Percentiles rank a stretch among this genome's conserved stretches.
These are phyloP conservation scores for Morone saxatilis DNA, from an alignment of 2,113 vertebrate species.

Conservation along the genomic window DNA sequence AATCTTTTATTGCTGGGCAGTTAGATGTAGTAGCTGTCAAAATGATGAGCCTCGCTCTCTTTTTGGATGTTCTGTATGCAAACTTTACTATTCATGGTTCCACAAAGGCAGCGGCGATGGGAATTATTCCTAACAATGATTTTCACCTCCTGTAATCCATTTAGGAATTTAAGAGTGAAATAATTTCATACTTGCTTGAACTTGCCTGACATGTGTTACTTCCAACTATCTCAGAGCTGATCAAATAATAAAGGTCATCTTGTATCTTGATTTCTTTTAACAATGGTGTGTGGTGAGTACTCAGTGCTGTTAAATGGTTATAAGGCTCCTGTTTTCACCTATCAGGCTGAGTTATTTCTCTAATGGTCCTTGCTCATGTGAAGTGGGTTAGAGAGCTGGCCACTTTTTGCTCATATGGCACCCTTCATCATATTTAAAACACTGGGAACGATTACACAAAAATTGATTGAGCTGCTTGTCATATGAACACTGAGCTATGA, in stretches of 20 bases:
- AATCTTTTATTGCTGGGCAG: constrained; percentile 11
- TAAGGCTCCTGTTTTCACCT: constrained; percentile 41
- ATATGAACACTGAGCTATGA: constrained; percentile 5
- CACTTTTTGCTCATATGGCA: constrained; percentile 44
- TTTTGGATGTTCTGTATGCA: constrained; percentile 11
- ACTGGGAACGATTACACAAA: constrained; percentile 49
- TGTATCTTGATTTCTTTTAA: constrained; percentile 31
- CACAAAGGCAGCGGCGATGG: constrained; percentile 36
- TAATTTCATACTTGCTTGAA: constrained; percentile 16
- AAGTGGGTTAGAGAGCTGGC: constrained; percentile 54
- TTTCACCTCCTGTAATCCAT: constrained; percentile 27
- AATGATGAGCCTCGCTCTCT: constrained; percentile 19
- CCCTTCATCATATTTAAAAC: constrained; percentile 68
- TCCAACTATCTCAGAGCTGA: neutral
- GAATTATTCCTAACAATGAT: constrained; percentile 7
- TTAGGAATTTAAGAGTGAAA: constrained; percentile 30
- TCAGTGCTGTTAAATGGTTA: constrained; percentile 46
- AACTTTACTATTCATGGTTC: constrained; percentile 10
- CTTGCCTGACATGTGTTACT: constrained; percentile 6
- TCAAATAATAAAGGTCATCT: constrained; percentile 24
- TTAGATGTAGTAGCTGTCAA: neutral
- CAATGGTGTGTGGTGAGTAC: constrained; percentile 19
- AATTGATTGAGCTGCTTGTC: constrained; percentile 31
- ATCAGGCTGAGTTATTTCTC: constrained; percentile 57
- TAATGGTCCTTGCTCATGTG: constrained; percentile 67